Evolutionary conservation across 2,797 vertebrate genomes (phyloP), one percentile per base, ranked within the genome.

Genomic region (Bryconaethiops microstoma): DNA sequence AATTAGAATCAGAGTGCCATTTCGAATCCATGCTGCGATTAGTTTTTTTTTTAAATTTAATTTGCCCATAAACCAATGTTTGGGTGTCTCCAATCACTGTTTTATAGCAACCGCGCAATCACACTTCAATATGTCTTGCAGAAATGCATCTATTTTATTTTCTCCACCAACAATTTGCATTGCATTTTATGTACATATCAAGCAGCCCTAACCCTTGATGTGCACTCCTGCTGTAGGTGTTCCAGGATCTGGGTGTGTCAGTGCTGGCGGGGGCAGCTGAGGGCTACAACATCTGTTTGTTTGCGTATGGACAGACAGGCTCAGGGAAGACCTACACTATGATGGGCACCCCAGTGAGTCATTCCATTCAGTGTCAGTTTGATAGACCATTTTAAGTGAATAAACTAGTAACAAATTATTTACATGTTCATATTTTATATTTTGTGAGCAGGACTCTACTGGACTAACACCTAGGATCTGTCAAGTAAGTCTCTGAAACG

Each of bases 311-410:
- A 72, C 98, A 99, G 92, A 99, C 98, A 0, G 98, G 98, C 87
- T 98, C 98, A 75, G 98, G 98, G 80, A 99, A 99, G 93, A 99
- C 98, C 0, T 97, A 99, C 83, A 99, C 97, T 76, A 99, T 99
- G 98, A 96, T 99, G 94, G 98, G 98, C 29, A 97, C 96, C 21
- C 95, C 96, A 86, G 98, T 99, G 88, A 97, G 97, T 82, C 81
- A 52, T 23, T 59, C 16, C 25, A n/a, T 72, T 6, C 16, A 77
- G 13, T 2, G 6, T 67, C 39, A 21, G 0, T 25, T 35, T 67
- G 40, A 2, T 40, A 59, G 9, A 65, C 39, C 12, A 17, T 12
- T 13, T 14, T 7, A 14, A 17, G 12, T 54, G 48, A 12, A 52
- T 29, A 54, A n/a, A 40, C 3, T 35, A 2, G 39, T 7, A 13